A percentile compares a stretch with the other conserved stretches of the same genome.
Evolutionary conservation across 30 jellyfish, hydroid and myxozoan genomes (phyloP).

Genomic region (Aurelia sp.): DNA sequence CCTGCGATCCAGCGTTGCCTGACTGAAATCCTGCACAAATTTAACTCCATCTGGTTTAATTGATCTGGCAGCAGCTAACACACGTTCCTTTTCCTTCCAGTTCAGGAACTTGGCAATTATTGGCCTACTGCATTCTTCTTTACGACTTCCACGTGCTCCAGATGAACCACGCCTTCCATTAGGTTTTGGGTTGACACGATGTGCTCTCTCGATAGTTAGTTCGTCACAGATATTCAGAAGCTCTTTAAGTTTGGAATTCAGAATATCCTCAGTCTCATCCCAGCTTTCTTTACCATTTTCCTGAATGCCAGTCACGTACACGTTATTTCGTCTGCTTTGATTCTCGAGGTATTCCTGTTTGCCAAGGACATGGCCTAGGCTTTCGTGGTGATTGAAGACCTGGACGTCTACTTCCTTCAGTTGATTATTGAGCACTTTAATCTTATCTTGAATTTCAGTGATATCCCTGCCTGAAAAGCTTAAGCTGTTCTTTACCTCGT

Average conservation of each 20-base stretch:
- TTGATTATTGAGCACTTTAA: background rate
- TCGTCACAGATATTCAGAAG: conserved; percentile 1
- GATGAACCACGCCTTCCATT: background rate
- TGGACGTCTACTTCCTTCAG: conserved; percentile 7
- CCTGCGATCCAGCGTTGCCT: background rate
- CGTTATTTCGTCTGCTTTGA: background rate
- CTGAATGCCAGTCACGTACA: conserved; percentile 2
- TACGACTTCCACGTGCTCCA: conserved; percentile 1
- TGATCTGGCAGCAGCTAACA: background rate
- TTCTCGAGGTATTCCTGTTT: conserved; percentile 1
- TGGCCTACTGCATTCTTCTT: background rate
- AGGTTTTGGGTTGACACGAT: conserved; percentile 5
- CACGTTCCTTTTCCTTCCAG: conserved; percentile 16
- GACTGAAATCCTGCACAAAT: background rate
- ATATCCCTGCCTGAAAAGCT: conserved; percentile 8
- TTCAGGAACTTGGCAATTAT: conserved; percentile 11
- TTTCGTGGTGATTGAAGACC: conserved; percentile 4
- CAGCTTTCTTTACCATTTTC: conserved; percentile 22
- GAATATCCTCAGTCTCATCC: conserved; percentile 35
- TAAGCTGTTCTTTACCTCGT: conserved; percentile 5
- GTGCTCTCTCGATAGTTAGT: conserved; percentile 1
- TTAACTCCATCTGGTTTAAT: background rate
- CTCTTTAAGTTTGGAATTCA: conserved; percentile 13
- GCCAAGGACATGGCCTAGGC: conserved; percentile 3
- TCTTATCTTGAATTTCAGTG: background rate